Evolutionary conservation across 2,797 vertebrate genomes (phyloP).

Genomic region (Mormyrops boulengeri): DNA sequence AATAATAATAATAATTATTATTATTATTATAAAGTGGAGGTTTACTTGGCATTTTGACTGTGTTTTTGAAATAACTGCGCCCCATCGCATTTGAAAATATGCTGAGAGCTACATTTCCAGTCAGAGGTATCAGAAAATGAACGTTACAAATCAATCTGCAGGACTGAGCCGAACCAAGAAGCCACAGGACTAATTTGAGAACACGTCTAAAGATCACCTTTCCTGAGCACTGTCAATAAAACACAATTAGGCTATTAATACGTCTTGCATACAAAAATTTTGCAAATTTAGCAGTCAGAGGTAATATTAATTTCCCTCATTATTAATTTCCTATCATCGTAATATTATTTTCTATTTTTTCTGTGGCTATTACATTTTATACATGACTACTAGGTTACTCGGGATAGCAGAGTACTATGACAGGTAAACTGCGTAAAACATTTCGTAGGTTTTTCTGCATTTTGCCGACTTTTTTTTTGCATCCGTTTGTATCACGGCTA

Average conservation of each 20-base stretch:
- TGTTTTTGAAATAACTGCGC: background rate
- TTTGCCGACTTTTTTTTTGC: background rate
- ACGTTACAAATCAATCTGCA: background rate
- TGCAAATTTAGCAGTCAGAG: background rate
- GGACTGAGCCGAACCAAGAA: background rate
- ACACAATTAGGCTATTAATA: background rate
- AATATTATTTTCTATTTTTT: background rate
- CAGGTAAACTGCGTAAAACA: background rate
- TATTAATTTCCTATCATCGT: background rate
- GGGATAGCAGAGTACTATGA: background rate
- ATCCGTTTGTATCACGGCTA: background rate
- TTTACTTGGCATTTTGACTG: background rate
- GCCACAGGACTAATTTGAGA: background rate
- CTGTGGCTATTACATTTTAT: background rate
- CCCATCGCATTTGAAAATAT: background rate
- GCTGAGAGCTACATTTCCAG: background rate
- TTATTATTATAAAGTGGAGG: background rate
- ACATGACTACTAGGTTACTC: background rate
- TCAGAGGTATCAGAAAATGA: background rate
- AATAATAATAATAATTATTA: background rate
- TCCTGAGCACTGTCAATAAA: background rate
- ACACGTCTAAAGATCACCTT: background rate
- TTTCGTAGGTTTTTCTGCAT: no score
- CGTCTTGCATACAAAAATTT: background rate
- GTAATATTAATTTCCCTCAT: background rate